Percentiles rank a stretch among this genome's conserved stretches.
These are phyloP conservation scores for Bolinopsis microptera DNA, from an alignment of 37 sponge, comb jelly and placozoan species.

Conservation along the genomic window DNA sequence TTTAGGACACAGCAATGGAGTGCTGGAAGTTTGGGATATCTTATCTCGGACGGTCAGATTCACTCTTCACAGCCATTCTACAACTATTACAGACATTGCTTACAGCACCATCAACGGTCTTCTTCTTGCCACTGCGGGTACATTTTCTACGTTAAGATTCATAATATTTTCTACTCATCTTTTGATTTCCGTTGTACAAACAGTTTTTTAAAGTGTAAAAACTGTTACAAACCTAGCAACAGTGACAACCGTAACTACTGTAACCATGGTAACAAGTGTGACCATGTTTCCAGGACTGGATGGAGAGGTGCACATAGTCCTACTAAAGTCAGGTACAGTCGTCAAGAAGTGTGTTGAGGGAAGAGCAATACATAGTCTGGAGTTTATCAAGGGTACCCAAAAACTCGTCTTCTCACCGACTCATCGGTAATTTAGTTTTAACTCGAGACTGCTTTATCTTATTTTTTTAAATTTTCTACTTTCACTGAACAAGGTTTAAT, in stretches of 20 bases:
- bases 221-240: too few relatives aligned
- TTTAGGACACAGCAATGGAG: neutral
- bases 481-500: too few relatives aligned
- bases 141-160: too few relatives aligned
- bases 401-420: neutral
- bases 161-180: too few relatives aligned
- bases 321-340: neutral
- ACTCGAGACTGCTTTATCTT: too few relatives aligned
- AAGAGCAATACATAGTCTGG: neutral
- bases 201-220: too few relatives aligned
- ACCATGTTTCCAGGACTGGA: slow-evolving; percentile 22
- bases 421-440: neutral
- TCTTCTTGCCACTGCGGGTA: neutral
- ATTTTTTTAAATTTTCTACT: too few relatives aligned
- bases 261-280: too few relatives aligned
- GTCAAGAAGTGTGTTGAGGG: neutral
- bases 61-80: neutral
- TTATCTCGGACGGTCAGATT: neutral
- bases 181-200: too few relatives aligned
- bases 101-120: slow-evolving; percentile 51
- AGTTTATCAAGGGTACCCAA: neutral
- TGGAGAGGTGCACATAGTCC: slow-evolving; percentile 16
- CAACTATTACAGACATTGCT: slow-evolving; percentile 15
- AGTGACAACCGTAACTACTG: too few relatives aligned
- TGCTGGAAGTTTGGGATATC: slow-evolving; percentile 23